Conservation (phyloP, 2,113 vertebrate species). For the Podilymbus podiceps region DNA sequence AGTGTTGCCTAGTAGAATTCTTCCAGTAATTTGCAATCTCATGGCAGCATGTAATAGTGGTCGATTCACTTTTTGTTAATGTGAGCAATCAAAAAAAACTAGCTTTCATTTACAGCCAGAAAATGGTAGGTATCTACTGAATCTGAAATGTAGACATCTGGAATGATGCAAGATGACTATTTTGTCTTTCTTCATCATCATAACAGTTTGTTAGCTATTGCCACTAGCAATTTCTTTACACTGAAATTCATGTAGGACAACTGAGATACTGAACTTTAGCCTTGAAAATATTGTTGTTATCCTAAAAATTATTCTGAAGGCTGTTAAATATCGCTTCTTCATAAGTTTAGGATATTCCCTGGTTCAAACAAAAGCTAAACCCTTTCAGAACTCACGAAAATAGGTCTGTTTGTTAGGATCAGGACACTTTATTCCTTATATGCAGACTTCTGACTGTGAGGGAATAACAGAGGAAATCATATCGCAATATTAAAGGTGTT, state of each 20-base stretch:
- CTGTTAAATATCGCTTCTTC: neutral
- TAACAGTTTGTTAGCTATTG: neutral
- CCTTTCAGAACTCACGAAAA: neutral
- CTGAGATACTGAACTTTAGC: neutral
- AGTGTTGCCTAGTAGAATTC: neutral
- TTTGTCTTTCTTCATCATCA: neutral
- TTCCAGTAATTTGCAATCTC: neutral
- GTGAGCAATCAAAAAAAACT: fast-evolving
- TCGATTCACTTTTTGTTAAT: neutral
- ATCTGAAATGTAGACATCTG: neutral
- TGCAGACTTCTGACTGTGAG: neutral
- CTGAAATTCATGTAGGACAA: neutral
- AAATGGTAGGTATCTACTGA: neutral
- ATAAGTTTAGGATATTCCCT: neutral
- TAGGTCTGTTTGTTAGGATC: neutral
- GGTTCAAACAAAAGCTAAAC: neutral
- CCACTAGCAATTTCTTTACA: neutral
- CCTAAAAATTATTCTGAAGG: neutral
- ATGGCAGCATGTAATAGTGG: neutral
- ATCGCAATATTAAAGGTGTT: neutral
- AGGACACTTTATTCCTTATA: neutral
- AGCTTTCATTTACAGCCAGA: neutral
- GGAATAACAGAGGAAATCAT: neutral
- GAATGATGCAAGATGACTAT: fast-evolving
- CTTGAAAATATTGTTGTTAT: neutral